Conservation (phyloP, 2,797 vertebrate genomes). For the Emydoidea blandingii region DNA sequence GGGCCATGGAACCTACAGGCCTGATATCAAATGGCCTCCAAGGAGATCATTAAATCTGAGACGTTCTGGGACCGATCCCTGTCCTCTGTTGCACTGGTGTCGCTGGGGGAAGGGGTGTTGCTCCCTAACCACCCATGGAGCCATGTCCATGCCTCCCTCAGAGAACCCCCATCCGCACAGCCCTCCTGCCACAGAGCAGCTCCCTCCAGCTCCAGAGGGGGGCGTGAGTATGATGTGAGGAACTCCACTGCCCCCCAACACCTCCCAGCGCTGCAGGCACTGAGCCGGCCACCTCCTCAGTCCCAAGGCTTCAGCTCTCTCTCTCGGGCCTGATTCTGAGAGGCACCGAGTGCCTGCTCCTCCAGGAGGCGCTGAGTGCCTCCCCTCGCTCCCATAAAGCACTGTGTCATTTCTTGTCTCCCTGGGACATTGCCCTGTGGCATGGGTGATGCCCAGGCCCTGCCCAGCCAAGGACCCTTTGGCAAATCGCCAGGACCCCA, state of each 20-base stretch:
- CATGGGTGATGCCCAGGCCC: not conserved
- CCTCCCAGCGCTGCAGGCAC: not conserved
- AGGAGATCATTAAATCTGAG: slow-evolving; percentile 40
- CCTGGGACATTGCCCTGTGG: too few relatives aligned
- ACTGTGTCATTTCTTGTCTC: too few relatives aligned
- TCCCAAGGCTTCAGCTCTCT: not conserved
- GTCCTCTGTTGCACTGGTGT: not conserved
- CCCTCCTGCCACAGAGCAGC: not conserved
- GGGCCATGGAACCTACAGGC: not conserved
- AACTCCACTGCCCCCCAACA: not conserved
- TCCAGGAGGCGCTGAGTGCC: too few relatives aligned
- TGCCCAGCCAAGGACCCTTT: not conserved
- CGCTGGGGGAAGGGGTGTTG: not conserved
- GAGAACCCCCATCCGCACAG: too few relatives aligned
- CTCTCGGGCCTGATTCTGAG: not conserved
- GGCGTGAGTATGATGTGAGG: not conserved
- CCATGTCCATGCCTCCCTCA: not conserved
- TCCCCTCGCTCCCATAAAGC: too few relatives aligned
- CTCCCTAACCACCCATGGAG: not conserved
- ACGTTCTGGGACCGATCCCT: rapidly evolving
- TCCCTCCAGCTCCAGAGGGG: not conserved
- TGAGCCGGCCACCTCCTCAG: not conserved
- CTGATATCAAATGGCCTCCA: rapidly evolving
- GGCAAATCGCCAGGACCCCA: not conserved
- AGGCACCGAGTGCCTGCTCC: too few relatives aligned